Conservation (phyloP, 2,888 invertebrate genomes). For the Gnatocerus cornutus region DNA sequence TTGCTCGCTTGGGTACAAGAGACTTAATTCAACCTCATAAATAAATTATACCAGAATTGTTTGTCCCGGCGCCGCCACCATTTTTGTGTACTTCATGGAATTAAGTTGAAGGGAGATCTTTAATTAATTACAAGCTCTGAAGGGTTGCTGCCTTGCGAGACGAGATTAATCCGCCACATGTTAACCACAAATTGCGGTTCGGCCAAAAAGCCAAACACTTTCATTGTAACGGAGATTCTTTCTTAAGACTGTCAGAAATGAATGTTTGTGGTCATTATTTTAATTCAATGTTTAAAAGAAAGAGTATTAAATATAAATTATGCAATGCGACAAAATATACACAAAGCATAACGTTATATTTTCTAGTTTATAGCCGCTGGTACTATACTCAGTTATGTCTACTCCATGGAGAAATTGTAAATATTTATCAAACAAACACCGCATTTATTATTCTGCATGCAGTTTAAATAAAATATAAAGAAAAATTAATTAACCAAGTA, state of each 20-base stretch:
- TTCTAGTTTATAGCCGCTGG: no score
- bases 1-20: neutral
- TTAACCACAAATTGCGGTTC: neutral
- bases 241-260: no score
- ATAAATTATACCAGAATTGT: conserved; percentile 2
- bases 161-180: conserved; percentile 8
- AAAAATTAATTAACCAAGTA: conserved; percentile 26
- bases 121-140: conserved; percentile 16
- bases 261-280: no score
- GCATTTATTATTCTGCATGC: no score
- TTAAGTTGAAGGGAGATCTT: conserved; percentile 3
- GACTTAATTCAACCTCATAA: conserved; percentile 3
- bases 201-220: neutral
- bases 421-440: no score
- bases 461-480: neutral
- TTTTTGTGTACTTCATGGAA: conserved; percentile 7
- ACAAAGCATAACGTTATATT: no score
- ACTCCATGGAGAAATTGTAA: no score
- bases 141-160: conserved; percentile 4
- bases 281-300: no score
- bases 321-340: no score
- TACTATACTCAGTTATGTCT: no score
- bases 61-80: conserved; percentile 28
- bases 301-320: no score
- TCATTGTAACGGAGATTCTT: no score